These are phyloP conservation scores for Sminthurides aquaticus DNA, from an alignment of 2,888 invertebrate species.

Conservation along the genomic window DNA sequence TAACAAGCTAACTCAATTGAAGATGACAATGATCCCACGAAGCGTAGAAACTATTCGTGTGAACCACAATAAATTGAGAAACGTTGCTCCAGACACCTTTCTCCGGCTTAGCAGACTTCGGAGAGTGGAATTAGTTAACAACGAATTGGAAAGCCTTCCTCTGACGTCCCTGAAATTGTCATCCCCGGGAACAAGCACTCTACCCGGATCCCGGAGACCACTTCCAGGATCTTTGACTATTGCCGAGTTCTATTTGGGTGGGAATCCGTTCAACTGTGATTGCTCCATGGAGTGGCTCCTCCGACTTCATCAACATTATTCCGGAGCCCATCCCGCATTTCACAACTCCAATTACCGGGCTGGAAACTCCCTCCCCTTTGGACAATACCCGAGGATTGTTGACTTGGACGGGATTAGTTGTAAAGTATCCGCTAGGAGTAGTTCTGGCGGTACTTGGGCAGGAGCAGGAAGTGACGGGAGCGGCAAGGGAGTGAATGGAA, in stretches of 20 bases:
- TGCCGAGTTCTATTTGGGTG: constrained; percentile 85
- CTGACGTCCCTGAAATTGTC: constrained; percentile 68
- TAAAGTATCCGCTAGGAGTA: constrained; percentile 59
- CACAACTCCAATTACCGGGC: constrained; percentile 58
- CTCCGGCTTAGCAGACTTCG: constrained; percentile 73
- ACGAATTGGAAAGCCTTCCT: constrained; percentile 81
- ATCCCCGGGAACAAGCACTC: constrained; percentile 49
- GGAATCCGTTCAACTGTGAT: constrained; percentile 88
- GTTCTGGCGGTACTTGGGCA: too few species aligned
- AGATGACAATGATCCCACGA: constrained; percentile 76
- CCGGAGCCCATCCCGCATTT: neutral
- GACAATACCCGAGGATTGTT: constrained; percentile 80
- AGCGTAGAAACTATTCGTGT: constrained; percentile 80
- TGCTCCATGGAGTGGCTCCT: constrained; percentile 95
- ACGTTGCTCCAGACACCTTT: constrained; percentile 76
- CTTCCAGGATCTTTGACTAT: constrained; percentile 43
- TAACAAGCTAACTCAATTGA: constrained; percentile 74
- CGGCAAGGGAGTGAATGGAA: too few species aligned
- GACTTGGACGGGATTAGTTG: constrained; percentile 80
- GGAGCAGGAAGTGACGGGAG: too few species aligned
- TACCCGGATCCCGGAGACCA: neutral
- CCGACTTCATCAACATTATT: constrained; percentile 66
- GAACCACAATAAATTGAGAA: constrained; percentile 77
- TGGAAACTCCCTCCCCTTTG: constrained; percentile 52
- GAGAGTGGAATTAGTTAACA: constrained; percentile 83